These are phyloP conservation scores for Cryptotermes secundus DNA, from an alignment of 1,140 invertebrate genomes.

Conservation along the genomic window DNA sequence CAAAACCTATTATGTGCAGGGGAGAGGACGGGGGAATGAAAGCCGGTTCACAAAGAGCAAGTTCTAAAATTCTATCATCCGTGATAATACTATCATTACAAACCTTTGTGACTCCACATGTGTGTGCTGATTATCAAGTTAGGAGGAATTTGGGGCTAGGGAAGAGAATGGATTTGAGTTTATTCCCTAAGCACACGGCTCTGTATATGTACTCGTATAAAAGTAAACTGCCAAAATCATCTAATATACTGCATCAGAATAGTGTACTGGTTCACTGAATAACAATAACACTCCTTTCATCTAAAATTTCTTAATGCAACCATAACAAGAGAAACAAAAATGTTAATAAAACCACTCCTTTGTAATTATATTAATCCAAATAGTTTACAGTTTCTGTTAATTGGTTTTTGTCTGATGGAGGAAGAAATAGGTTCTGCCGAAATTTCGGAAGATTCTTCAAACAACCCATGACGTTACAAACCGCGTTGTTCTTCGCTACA, in stretches of 20 bases:
- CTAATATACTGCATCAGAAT: neutral
- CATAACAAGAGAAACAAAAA: too few relatives aligned
- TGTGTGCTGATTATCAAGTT: slow-evolving; percentile 1
- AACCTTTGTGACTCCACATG: slow-evolving; percentile 5
- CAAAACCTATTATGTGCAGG: neutral
- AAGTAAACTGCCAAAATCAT: neutral
- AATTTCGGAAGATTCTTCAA: too few relatives aligned
- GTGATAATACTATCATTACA: slow-evolving; percentile 14
- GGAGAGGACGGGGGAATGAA: too few relatives aligned
- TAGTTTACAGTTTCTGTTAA: too few relatives aligned
- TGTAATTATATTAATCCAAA: too few relatives aligned
- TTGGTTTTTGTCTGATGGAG: too few relatives aligned
- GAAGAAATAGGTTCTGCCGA: too few relatives aligned
- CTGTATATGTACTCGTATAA: neutral
- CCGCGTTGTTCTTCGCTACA: too few relatives aligned
- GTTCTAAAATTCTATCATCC: slow-evolving; percentile 17
- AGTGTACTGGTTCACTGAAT: neutral
- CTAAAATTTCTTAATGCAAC: too few relatives aligned
- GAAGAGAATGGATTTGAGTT: neutral
- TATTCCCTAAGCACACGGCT: neutral
- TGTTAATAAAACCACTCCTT: too few relatives aligned
- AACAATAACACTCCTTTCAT: too few relatives aligned
- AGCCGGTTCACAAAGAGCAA: neutral
- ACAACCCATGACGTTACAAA: too few relatives aligned
- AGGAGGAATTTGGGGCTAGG: neutral